A percentile compares a stretch with the other conserved stretches of the same genome.
Evolutionary conservation across 2,113 vertebrate genomes (phyloP).

Genomic region (Ranitomeya variabilis): DNA sequence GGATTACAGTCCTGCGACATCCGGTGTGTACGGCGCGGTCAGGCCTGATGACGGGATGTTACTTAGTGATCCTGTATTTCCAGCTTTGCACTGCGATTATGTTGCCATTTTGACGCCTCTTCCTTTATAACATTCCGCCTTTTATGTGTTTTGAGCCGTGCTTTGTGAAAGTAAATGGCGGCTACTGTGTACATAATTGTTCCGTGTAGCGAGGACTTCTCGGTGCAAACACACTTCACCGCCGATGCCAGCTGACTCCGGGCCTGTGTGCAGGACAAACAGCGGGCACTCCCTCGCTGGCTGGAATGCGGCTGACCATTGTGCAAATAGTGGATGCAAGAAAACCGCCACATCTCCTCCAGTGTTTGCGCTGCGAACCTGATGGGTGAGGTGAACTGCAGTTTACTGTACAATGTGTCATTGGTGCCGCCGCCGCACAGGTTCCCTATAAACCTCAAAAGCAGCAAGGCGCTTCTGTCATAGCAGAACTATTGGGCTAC

Average conservation of each 20-base stretch:
- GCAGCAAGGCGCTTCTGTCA: too few relatives aligned
- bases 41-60: background rate
- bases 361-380: background rate
- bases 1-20: background rate
- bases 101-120: background rate
- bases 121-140: background rate
- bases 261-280: constrained; percentile 14
- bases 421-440: too few relatives aligned
- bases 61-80: constrained; percentile 8
- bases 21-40: background rate
- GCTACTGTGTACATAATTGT: constrained; percentile 2
- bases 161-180: background rate
- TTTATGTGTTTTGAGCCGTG: background rate
- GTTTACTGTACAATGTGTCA: background rate
- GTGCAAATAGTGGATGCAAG: background rate
- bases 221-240: constrained; percentile 19
- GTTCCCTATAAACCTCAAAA: too few relatives aligned
- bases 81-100: background rate
- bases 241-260: background rate
- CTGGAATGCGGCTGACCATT: background rate
- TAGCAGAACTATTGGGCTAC: too few relatives aligned
- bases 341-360: background rate
- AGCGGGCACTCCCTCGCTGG: background rate
- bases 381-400: background rate
- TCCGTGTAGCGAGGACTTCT: background rate